phyloP scores from a whole-genome alignment of 1,140 invertebrate genomes.

The Teleogryllus occipitalis region DNA sequence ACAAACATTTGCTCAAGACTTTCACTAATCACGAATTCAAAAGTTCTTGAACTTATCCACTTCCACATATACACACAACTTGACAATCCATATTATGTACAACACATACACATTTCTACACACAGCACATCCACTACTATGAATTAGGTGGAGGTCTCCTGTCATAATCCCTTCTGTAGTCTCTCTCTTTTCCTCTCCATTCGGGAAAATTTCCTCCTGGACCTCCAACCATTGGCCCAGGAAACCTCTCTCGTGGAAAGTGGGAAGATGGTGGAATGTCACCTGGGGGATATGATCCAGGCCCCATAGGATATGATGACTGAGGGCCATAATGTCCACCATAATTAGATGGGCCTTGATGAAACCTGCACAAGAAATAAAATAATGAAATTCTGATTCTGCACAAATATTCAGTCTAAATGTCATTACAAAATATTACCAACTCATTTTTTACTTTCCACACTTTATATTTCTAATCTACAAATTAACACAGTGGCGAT shows the following conservation, averaged over 20 bases:
- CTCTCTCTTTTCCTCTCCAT: slow-evolving; percentile 30
- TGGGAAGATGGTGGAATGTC: slow-evolving; percentile 34
- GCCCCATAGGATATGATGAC: slow-evolving; percentile 27
- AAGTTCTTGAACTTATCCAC: neutral
- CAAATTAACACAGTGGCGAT: too few relatives aligned
- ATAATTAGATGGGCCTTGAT: slow-evolving; percentile 38
- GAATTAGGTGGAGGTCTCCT: slow-evolving; percentile 37
- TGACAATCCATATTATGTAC: slow-evolving; percentile 1
- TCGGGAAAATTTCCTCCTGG: slow-evolving; percentile 39
- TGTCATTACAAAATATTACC: neutral
- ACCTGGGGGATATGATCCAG: slow-evolving; percentile 31
- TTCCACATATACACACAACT: neutral
- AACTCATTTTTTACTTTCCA: neutral
- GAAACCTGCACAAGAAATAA: slow-evolving; percentile 33
- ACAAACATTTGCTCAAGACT: neutral
- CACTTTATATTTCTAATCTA: too few relatives aligned
- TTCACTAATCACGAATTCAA: neutral
- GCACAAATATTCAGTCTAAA: slow-evolving; percentile 30
- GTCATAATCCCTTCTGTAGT: slow-evolving; percentile 48
- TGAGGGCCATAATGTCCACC: slow-evolving; percentile 33
- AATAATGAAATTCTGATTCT: slow-evolving; percentile 26
- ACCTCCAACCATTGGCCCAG: slow-evolving; percentile 33
- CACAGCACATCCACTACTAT: slow-evolving; percentile 14
- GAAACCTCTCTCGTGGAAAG: slow-evolving; percentile 30
- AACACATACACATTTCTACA: too few relatives aligned